Base-by-base conservation (phyloP, 2,888 invertebrate species). In the Galerucella calmariensis region DNA sequence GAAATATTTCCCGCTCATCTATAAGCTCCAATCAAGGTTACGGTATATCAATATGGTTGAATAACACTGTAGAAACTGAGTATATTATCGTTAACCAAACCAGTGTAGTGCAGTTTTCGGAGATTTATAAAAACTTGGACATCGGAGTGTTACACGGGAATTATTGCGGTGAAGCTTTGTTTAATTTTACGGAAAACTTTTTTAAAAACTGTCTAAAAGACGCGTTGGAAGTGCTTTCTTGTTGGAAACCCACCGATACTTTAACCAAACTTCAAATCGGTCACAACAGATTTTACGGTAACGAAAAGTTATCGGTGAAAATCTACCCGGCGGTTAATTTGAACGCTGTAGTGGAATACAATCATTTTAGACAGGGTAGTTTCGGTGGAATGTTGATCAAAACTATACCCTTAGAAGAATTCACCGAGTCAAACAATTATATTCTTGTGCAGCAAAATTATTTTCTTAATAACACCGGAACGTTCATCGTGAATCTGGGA, bases 91-190 rank as follows among this genome's bases (percentile, higher is more conserved):
- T 95, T 56, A 95, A 96, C 85, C 97, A 97, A 87, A 95, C 96
- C 0, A 95, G 94, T 0, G 93, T 94, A 0, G 90, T 98, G 14
- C 94, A 97, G 83, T 95, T 96, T 86, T 95, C 96, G 0, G 92
- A 94, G 85, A 92, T 99, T 82, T 92, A 93, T 79, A 93, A 93
- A 78, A 99, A 99, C 87, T 88, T 94, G 9, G 96, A 97, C 84
- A 92, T 94, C 48, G 98, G 97, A 0, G 91, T 99, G 61, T 88
- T 97, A 68, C 94, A 98, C 79, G 98, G 98, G 2, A 99, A 99
- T 87, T 97, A 93, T 84, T 98, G 98, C 83, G 93, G 94, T 6
- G 90, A 92, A 81, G 92, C 94, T 62, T 92, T 94, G 88, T 92
- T 98, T 1, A 98, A 98, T 86, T 91, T 98, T n/a, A 97, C 96